Conservation (phyloP, 1,140 invertebrate species). For the Drosophila nannoptera region DNA sequence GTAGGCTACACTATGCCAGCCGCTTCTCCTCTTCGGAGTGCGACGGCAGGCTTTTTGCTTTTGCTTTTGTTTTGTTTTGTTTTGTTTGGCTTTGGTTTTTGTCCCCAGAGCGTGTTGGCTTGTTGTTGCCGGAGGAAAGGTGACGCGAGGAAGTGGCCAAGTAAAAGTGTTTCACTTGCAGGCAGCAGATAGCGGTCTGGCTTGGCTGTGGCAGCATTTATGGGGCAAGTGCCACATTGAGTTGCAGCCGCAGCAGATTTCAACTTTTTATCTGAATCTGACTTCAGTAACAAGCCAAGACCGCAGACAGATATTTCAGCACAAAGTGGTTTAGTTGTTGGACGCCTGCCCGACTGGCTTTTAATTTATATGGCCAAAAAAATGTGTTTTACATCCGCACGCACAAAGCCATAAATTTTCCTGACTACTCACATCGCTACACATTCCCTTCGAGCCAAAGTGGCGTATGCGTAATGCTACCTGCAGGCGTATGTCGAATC, state of each 20-base stretch:
- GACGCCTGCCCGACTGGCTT: conserved; percentile 59
- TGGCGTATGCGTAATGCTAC: conserved; percentile 55
- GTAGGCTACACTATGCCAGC: conserved; percentile 64
- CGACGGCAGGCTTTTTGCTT: conserved; percentile 11
- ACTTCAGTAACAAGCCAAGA: conserved; percentile 53
- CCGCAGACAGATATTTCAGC: conserved; percentile 64
- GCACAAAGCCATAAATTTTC: conserved; percentile 59
- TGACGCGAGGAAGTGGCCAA: conserved; percentile 10
- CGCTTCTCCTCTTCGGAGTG: conserved; percentile 41
- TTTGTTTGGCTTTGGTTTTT: conserved; percentile 4
- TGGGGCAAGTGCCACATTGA: conserved; percentile 44
- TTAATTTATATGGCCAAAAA: conserved; percentile 69
- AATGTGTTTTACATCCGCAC: conserved; percentile 29
- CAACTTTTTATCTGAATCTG: conserved; percentile 66
- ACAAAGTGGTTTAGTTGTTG: conserved; percentile 66
- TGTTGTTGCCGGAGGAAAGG: conserved; percentile 26
- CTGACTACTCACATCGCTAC: conserved; percentile 49
- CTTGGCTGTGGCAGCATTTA: conserved; percentile 43
- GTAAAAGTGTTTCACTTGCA: conserved; percentile 56
- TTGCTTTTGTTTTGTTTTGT: conserved; percentile 6
- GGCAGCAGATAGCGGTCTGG: conserved; percentile 53
- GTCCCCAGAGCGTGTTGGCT: conserved; percentile 19
- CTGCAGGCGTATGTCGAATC: conserved; percentile 40
- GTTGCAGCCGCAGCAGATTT: conserved; percentile 71
- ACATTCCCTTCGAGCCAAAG: conserved; percentile 16